Evolutionary conservation across 2,888 invertebrate genomes (phyloP).

Genomic region (Dynastes hyllus): DNA sequence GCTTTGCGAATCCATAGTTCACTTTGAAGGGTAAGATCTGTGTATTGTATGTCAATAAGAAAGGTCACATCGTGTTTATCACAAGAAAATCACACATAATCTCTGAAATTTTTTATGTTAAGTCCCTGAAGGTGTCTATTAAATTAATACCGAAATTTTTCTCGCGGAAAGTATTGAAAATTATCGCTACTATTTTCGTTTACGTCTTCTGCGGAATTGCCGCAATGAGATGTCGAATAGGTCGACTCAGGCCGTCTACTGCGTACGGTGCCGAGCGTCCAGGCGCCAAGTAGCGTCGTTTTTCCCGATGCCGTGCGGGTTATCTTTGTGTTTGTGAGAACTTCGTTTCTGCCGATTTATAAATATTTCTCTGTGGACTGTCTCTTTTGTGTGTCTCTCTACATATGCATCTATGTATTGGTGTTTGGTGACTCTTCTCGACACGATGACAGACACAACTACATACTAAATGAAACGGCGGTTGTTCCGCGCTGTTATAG

Average conservation of each 20-base stretch:
- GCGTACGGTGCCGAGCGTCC: neutral
- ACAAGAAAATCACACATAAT: neutral
- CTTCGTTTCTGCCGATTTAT: slow-evolving; percentile 2
- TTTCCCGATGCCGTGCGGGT: neutral
- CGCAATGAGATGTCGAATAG: neutral
- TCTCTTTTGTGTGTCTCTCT: neutral
- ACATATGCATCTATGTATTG: too few species aligned
- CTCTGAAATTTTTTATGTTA: neutral
- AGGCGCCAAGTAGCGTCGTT: neutral
- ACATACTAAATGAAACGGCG: neutral
- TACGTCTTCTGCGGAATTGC: neutral
- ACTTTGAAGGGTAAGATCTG: too few species aligned
- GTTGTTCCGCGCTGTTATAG: neutral
- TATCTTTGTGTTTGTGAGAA: slow-evolving; percentile 10
- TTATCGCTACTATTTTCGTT: neutral
- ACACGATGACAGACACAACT: neutral
- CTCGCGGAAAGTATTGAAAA: too few species aligned
- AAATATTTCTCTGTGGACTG: neutral
- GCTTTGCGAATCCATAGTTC: slow-evolving; percentile 30
- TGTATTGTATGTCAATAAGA: neutral
- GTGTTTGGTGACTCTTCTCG: neutral
- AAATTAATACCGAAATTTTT: neutral
- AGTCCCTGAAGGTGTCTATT: neutral
- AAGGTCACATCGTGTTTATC: slow-evolving; percentile 20
- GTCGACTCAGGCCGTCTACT: slow-evolving; percentile 3